A percentile compares a stretch with the other conserved stretches of the same genome.
These are phyloP conservation scores for Nezara viridula DNA, from an alignment of 2,888 invertebrate species.

Conservation along the genomic window DNA sequence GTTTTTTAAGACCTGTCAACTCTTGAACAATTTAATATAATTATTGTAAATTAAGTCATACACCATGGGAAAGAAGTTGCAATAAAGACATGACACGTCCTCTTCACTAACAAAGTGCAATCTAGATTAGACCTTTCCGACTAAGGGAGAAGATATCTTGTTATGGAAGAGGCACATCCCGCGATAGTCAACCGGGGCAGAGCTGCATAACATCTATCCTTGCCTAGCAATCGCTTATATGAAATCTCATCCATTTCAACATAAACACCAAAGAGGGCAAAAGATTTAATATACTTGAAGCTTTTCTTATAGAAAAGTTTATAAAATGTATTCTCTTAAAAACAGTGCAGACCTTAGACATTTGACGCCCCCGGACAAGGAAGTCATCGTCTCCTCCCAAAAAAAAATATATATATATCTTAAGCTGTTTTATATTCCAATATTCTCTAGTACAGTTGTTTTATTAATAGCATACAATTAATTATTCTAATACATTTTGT, in stretches of 20 bases:
- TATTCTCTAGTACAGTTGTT: no score
- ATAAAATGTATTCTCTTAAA: no score
- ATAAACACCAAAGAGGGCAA: background rate
- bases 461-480: no score
- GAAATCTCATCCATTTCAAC: background rate
- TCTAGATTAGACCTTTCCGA: background rate
- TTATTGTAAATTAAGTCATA: conserved; percentile 10
- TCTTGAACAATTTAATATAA: background rate
- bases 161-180: background rate
- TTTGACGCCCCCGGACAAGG: no score
- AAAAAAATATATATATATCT: no score
- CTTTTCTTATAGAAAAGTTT: background rate
- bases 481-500: no score
- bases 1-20: background rate
- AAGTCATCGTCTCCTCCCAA: no score
- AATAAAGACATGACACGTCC: background rate
- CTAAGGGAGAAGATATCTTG: background rate
- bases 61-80: background rate
- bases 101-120: background rate
- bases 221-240: background rate
- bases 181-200: conserved; percentile 10
- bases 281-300: background rate
- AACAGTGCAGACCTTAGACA: no score
- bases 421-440: no score
- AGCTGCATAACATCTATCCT: background rate